These are phyloP conservation scores for Cheilosia scutellata DNA, from an alignment of 2,888 invertebrate species.

Conservation along the genomic window DNA sequence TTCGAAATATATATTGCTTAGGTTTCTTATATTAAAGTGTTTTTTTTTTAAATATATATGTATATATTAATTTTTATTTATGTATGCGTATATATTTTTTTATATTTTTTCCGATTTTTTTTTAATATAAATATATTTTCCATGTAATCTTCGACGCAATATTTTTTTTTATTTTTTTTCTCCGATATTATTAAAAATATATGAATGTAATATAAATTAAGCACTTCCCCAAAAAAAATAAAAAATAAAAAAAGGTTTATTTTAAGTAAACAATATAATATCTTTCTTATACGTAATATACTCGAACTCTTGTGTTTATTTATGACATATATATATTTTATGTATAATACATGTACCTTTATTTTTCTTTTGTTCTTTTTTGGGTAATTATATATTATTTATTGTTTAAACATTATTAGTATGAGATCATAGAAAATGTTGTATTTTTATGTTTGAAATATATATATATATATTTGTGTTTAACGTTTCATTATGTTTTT, in stretches of 20 bases:
- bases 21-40: conserved; percentile 72
- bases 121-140: conserved; percentile 52
- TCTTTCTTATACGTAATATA: conserved; percentile 5
- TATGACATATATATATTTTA: conserved; percentile 5
- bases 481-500: conserved; percentile 18
- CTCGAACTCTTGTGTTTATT: conserved; percentile 20
- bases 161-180: conserved; percentile 25
- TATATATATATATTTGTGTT: conserved; percentile 17
- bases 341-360: conserved; percentile 12
- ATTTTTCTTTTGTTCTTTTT: conserved; percentile 30
- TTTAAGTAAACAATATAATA: conserved; percentile 22
- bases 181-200: conserved; percentile 50
- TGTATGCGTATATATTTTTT: too few species aligned
- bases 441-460: conserved; percentile 22
- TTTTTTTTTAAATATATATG: conserved; percentile 51
- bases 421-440: conserved; percentile 67
- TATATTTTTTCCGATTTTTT: conserved; percentile 4
- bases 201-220: conserved; percentile 31
- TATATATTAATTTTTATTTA: background rate
- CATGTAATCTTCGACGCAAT: conserved; percentile 45
- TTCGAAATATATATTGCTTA: conserved; percentile 70
- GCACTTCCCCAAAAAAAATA: background rate
- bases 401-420: conserved; percentile 55
- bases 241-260: background rate
- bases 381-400: conserved; percentile 28